Base-by-base conservation (phyloP, 2,888 invertebrate genomes). In the Sphaerophoria taeniata region DNA sequence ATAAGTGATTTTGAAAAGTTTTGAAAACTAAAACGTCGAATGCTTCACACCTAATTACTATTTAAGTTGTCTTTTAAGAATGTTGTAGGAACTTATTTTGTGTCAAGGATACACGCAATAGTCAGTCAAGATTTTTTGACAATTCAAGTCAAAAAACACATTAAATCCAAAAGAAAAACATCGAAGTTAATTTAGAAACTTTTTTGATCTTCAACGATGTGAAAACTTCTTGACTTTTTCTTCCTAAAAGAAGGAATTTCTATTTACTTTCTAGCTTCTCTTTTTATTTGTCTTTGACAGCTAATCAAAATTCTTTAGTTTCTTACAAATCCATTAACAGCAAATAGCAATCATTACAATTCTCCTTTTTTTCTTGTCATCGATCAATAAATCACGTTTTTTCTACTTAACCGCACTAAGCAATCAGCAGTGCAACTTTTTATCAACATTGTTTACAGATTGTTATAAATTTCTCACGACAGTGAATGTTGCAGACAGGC, bases 361-460 rank as follows among this genome's bases (percentile, higher is more conserved):
- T 11, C 9, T 9, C 36, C 36, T 7, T 58, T 2, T 58, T 36
- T 43, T 43, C 39, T 43, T 69, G 72, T 67, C 72, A 34, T 16
- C 53, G 24, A 74, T 65, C 63, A 51, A 74, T 83, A 78, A 78
- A 83, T 78, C 83, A 78, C 53, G 56, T 63, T 74, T 78, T 74
- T 70, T 36, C 63, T 49, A 49, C 43, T 11, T 24, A 58, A 43
- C 24, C 36, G 9, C 33, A 16, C n/a, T 49, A 36, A n/a, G 14
- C 65, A 65, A 34, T 65, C 12, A 49, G 36, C 11, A 34, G 36
- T 65, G 16, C 65, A 36, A 36, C 34, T 65, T 49, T 34, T 34
- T 65, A 60, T 55, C 31, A 7, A 53, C 43, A 61, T 63, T 31
- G 56, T 33, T 43, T 65, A 34, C 9, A 33, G 47, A 56, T 73